Evolutionary conservation across 2,888 invertebrate species (phyloP).

Genomic region (Drosophila ezoana): DNA sequence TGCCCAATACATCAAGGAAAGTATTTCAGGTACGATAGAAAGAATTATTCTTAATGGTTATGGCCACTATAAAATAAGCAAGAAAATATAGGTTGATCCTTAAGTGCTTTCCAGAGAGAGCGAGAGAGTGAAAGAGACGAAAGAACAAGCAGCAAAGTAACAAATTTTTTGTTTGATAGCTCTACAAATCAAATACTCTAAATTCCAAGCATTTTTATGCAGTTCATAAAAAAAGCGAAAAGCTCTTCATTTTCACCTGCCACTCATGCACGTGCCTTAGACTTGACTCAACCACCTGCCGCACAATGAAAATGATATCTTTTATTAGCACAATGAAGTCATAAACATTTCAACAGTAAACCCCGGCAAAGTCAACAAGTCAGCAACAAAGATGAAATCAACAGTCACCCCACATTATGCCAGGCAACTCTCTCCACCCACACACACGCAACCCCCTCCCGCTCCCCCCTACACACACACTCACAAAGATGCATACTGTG

Average conservation of each 20-base stretch:
- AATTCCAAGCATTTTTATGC: conserved; percentile 11
- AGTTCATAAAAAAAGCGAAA: conserved; percentile 28
- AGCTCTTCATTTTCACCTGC: conserved; percentile 46
- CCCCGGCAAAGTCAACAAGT: conserved; percentile 75
- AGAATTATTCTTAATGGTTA: too few relatives aligned
- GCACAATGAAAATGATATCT: conserved; percentile 64
- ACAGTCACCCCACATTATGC: conserved; percentile 63
- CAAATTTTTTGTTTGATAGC: neutral
- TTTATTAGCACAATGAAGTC: conserved; percentile 79
- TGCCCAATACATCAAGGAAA: too few relatives aligned
- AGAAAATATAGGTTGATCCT: too few relatives aligned
- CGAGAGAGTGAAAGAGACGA: neutral
- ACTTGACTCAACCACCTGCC: neutral
- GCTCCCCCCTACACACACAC: conserved; percentile 13
- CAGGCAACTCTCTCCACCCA: conserved; percentile 9
- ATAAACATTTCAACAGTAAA: conserved; percentile 78
- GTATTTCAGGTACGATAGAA: too few relatives aligned
- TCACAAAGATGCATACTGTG: conserved; percentile 29
- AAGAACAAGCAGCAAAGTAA: neutral
- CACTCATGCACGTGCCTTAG: conserved; percentile 38
- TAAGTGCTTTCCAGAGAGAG: neutral
- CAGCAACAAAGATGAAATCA: conserved; percentile 76
- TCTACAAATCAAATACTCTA: conserved; percentile 1
- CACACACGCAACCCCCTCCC: conserved; percentile 3
- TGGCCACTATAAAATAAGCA: too few relatives aligned